Evolutionary conservation across 1,140 invertebrate species (phyloP), one percentile per base, ranked within the genome.

Genomic region (Cydia pomonella): DNA sequence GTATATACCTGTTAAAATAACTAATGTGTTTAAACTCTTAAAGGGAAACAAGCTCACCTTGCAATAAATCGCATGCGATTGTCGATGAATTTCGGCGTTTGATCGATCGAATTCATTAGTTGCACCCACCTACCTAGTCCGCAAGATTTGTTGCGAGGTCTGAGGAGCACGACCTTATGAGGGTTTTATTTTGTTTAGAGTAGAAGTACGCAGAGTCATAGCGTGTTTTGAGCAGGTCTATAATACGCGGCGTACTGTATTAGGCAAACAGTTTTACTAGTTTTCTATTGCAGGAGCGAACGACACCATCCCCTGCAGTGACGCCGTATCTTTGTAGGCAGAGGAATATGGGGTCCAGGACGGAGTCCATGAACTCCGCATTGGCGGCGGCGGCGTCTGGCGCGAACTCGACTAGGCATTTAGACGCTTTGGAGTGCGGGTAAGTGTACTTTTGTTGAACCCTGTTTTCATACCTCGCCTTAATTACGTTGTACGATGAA

Each of bases 271-370:
- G 6, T 13, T 18, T 18, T 50, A 23, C 2, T 38, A 71, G 27
- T 47, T 75, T 73, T 73, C 66, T 27, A 72, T 38, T 69, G 16
- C 87, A 97, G 96, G 96, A 95, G 81, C 94, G 95, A 83, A 96
- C 95, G 84, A 96, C 96, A 75, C 96, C 96, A 71, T 97, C 96
- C 13, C 96, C 96, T 23, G 94, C 95, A 23, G 96, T 96, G 79
- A 96, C 96, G 6, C 96, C 96, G 13, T 97, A 96, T 81, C 87
- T 97, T 87, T 97, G 96, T 84, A 93, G 96, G 53, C 96, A 97
- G 84, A 93, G 96, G 23, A 96, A 95, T 84, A 92, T 93, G 80
- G 90, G 87, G 1, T 92, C 93, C 3, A 79, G 94, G 21, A 89
- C 85, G 0, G 91, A 91, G 75, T 90, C 89, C 0, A 76, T 85